Conservation (phyloP, 2,797 vertebrate species). For the Acipenser transmontanus region DNA sequence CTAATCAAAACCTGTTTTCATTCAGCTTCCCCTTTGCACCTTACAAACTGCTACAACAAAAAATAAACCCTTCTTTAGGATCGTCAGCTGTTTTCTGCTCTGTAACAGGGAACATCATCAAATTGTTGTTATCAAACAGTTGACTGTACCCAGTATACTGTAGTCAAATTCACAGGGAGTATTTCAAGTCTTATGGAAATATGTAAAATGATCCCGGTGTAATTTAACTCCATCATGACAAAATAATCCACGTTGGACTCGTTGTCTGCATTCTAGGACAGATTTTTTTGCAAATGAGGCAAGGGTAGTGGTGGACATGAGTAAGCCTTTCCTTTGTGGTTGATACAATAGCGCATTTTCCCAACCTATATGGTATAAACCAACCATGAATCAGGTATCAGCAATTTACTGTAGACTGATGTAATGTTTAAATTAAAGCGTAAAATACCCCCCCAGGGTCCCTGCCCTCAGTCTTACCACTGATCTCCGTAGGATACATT, state of each 20-base stretch:
- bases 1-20: too few species aligned
- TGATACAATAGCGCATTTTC: constrained; percentile 27
- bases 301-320: constrained; percentile 24
- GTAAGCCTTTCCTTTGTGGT: constrained; percentile 33
- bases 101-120: constrained; percentile 27
- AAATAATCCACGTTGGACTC: constrained; percentile 26
- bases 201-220: constrained; percentile 24
- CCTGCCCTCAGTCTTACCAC: too few species aligned
- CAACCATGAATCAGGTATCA: constrained; percentile 46
- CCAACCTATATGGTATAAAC: constrained; percentile 27
- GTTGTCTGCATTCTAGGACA: constrained; percentile 20
- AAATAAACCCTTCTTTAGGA: constrained; percentile 21
- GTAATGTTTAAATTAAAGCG: constrained; percentile 45
- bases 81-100: constrained; percentile 22
- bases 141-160: constrained; percentile 10
- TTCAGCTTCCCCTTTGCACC: neutral
- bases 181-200: constrained; percentile 5
- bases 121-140: constrained; percentile 24
- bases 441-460: too few species aligned
- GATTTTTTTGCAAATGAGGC: constrained; percentile 39
- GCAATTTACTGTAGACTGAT: constrained; percentile 48
- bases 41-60: constrained; percentile 7
- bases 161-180: too few species aligned
- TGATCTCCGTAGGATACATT: too few species aligned
- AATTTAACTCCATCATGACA: constrained; percentile 30